Percentiles rank a stretch among this genome's conserved stretches.
Evolutionary conservation across 2,797 vertebrate species (phyloP).

Genomic region (Calcarius lapponicus): DNA sequence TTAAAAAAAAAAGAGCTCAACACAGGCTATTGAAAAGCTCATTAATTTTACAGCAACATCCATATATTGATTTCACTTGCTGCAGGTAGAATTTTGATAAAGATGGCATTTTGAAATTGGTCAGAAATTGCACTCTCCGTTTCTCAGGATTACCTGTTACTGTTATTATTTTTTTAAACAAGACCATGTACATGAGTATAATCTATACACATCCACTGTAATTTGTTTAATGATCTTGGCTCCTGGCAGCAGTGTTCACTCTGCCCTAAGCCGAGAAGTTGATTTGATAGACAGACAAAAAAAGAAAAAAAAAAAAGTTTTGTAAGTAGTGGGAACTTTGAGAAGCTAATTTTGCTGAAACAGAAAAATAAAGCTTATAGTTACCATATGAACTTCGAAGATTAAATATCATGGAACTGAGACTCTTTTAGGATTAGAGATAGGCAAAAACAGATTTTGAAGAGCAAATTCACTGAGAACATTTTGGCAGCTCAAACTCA

Average conservation of each 20-base stretch:
- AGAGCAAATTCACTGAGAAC: neutral
- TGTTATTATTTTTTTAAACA: neutral
- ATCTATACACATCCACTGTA: neutral
- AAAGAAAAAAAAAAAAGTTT: neutral
- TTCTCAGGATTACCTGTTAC: slow-evolving; percentile 15
- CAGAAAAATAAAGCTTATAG: neutral
- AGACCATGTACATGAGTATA: neutral
- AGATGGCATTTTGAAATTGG: slow-evolving; percentile 43
- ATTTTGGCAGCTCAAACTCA: neutral
- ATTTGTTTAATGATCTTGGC: slow-evolving; percentile 18
- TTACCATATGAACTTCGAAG: neutral
- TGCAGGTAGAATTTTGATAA: slow-evolving; percentile 40
- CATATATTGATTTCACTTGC: slow-evolving; percentile 56
- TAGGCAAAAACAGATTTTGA: neutral
- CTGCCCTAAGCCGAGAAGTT: neutral
- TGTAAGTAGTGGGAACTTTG: neutral
- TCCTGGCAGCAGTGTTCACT: neutral
- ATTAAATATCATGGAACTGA: neutral
- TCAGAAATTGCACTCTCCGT: slow-evolving; percentile 27
- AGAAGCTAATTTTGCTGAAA: neutral
- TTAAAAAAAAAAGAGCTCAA: neutral
- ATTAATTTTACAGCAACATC: slow-evolving; percentile 64
- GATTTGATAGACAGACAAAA: neutral
- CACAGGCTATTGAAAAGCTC: slow-evolving; percentile 37
- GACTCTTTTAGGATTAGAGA: neutral